Conservation (phyloP, 1,140 invertebrate species). For the Magallana ariakensis region DNA sequence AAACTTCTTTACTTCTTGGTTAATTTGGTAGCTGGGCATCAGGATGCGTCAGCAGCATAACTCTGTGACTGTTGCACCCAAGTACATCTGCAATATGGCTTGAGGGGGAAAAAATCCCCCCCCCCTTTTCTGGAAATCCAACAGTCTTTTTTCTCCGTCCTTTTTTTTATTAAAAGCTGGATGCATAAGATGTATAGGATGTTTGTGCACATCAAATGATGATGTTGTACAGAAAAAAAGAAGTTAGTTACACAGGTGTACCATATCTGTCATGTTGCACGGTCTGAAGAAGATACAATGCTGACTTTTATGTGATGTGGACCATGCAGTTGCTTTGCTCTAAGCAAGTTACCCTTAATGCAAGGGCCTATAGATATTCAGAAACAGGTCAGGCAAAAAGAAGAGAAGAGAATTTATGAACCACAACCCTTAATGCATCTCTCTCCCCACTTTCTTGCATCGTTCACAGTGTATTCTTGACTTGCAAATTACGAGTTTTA, state of each 20-base stretch:
- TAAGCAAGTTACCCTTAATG: neutral
- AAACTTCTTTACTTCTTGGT: too few species aligned
- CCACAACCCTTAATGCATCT: neutral
- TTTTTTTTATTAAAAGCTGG: too few species aligned
- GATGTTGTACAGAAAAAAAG: too few species aligned
- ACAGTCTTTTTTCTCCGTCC: too few species aligned
- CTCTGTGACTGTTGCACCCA: too few species aligned
- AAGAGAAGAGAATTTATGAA: neutral
- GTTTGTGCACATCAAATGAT: too few species aligned
- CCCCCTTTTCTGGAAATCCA: too few species aligned
- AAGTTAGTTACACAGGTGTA: constrained; percentile 10
- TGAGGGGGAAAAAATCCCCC: too few species aligned
- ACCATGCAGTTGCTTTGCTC: neutral
- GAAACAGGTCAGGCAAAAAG: neutral
- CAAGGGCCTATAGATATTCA: neutral
- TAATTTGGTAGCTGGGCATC: too few species aligned
- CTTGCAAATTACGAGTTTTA: neutral
- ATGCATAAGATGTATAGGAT: too few species aligned
- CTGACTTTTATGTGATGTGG: neutral
- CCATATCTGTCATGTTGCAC: constrained; percentile 22
- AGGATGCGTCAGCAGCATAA: too few species aligned
- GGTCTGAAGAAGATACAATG: neutral
- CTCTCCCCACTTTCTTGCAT: neutral
- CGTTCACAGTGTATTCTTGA: neutral
- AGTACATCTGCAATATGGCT: too few species aligned